Conservation (phyloP, 1,140 invertebrate species). For the Formica exsecta region DNA sequence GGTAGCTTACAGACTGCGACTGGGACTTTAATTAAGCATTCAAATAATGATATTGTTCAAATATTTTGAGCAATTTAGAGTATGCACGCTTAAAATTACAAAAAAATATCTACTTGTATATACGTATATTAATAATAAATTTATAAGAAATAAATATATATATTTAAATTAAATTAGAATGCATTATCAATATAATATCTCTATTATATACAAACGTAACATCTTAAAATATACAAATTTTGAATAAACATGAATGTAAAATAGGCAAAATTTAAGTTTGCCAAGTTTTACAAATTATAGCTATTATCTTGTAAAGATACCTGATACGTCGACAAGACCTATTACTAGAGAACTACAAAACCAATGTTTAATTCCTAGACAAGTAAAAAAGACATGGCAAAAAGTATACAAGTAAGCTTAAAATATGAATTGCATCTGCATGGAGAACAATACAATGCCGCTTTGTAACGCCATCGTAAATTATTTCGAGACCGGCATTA, state of each 20-base stretch:
- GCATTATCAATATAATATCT: background rate
- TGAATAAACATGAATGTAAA: background rate
- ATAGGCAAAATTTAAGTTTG: background rate
- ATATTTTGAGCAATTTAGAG: background rate
- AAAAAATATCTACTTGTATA: background rate
- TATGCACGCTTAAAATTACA: background rate
- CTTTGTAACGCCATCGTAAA: slow-evolving; percentile 62
- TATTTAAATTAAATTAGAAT: background rate
- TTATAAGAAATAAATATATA: background rate
- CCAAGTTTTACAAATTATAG: slow-evolving; percentile 9
- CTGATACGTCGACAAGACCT: background rate
- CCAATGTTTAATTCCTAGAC: slow-evolving; percentile 7
- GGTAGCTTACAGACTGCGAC: slow-evolving; percentile 77
- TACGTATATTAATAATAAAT: background rate
- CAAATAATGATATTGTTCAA: background rate
- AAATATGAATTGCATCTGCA: slow-evolving; percentile 50
- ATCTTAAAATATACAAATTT: no score
- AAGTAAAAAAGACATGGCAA: background rate
- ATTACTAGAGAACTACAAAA: background rate
- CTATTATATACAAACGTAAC: background rate
- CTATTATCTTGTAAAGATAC: background rate
- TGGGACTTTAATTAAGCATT: slow-evolving; percentile 2
- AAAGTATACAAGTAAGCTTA: slow-evolving; percentile 9
- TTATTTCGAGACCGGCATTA: slow-evolving; percentile 66
- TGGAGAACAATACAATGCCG: slow-evolving; percentile 62